These are phyloP conservation scores for Caenorhabditis briggsae DNA, from an alignment of 1,140 invertebrate genomes.

Conservation along the genomic window DNA sequence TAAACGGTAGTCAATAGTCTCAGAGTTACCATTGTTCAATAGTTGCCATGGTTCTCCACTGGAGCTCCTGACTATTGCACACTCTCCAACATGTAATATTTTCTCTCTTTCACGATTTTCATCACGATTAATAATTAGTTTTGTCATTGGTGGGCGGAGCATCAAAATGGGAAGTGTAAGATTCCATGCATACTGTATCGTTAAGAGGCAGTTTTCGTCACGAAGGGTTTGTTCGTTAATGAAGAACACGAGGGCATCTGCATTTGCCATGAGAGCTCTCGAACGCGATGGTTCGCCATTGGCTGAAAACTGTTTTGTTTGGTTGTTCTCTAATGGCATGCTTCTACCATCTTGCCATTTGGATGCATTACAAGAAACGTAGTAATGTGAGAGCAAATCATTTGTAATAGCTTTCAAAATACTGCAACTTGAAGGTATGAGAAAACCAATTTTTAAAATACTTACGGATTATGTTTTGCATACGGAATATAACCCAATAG, in stretches of 20 bases:
- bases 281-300: not conserved
- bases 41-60: slow-evolving; percentile 49
- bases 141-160: slow-evolving; percentile 67
- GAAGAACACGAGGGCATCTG: slow-evolving; percentile 65
- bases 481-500: slow-evolving; percentile 5
- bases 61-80: slow-evolving; percentile 57
- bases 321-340: no score
- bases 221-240: slow-evolving; percentile 68
- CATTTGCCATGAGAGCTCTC: slow-evolving; percentile 54
- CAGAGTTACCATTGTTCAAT: slow-evolving; percentile 28
- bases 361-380: slow-evolving; percentile 58
- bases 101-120: slow-evolving; percentile 49
- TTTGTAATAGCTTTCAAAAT: slow-evolving; percentile 61
- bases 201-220: slow-evolving; percentile 65
- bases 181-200: slow-evolving; percentile 69
- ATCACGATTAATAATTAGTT: slow-evolving; percentile 65
- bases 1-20: slow-evolving; percentile 63
- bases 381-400: slow-evolving; percentile 65
- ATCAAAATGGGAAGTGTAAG: slow-evolving; percentile 66
- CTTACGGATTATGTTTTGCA: slow-evolving; percentile 46
- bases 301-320: not conserved
- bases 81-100: slow-evolving; percentile 55
- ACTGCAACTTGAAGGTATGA: not conserved
- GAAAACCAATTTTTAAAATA: not conserved
- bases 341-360: slow-evolving; percentile 37